Evolutionary conservation across 1,140 invertebrate genomes (phyloP).

Genomic region (Bombus difficillimus): DNA sequence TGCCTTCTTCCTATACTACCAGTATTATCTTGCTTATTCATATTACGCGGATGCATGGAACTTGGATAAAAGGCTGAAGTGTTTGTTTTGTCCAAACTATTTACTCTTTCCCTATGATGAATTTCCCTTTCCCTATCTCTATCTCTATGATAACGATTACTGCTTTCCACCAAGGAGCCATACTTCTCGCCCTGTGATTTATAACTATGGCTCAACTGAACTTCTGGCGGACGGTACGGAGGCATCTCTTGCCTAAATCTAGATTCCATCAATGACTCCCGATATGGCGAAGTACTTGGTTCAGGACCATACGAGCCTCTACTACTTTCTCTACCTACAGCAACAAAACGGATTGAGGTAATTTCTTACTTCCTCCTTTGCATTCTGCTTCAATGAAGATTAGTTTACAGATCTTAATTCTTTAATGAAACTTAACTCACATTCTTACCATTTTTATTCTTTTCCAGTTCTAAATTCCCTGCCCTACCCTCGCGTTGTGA

Average conservation of each 20-base stretch:
- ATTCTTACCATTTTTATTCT: constrained; percentile 77
- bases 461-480: constrained; percentile 73
- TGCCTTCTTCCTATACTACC: constrained; percentile 79
- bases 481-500: constrained; percentile 72
- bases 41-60: constrained; percentile 71
- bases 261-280: constrained; percentile 75
- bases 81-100: constrained; percentile 79
- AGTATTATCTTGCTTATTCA: constrained; percentile 73
- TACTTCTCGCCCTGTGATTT: constrained; percentile 78
- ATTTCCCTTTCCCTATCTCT: constrained; percentile 74
- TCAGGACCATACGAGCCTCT: constrained; percentile 76
- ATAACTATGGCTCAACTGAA: constrained; percentile 74
- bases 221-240: constrained; percentile 75
- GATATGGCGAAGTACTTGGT: constrained; percentile 78
- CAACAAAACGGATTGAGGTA: neutral
- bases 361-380: neutral
- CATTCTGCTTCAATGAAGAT: neutral
- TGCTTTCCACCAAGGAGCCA: constrained; percentile 76
- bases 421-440: constrained; percentile 30
- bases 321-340: constrained; percentile 73
- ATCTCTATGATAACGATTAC: constrained; percentile 77
- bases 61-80: constrained; percentile 74
- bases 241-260: constrained; percentile 78
- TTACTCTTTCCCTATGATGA: constrained; percentile 77
- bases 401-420: neutral